These are phyloP conservation scores for Rhagoletis pomonella DNA, from an alignment of 1,140 invertebrate species.

Conservation along the genomic window DNA sequence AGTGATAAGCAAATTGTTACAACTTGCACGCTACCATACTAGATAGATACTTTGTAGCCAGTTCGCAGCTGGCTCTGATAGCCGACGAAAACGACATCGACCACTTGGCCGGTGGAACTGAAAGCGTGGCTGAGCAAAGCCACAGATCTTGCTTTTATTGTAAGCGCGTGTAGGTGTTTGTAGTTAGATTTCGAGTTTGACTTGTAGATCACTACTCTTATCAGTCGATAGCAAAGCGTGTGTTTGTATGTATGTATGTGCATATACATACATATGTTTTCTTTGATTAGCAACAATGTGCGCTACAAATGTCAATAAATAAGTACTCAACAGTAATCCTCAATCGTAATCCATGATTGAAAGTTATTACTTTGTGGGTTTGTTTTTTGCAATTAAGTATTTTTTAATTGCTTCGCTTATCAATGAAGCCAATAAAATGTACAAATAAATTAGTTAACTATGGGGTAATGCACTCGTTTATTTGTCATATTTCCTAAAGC, in stretches of 20 bases:
- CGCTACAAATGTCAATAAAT: background rate
- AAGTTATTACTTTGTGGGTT: background rate
- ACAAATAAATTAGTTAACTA: background rate
- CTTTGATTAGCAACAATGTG: background rate
- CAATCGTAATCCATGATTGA: background rate
- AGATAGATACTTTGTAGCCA: too few relatives aligned
- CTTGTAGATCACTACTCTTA: background rate
- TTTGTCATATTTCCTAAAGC: background rate
- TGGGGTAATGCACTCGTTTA: background rate
- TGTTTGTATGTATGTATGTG: background rate
- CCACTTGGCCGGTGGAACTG: background rate
- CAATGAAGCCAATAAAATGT: slow-evolving; percentile 1
- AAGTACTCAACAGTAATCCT: background rate
- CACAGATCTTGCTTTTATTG: background rate
- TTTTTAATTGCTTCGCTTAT: background rate
- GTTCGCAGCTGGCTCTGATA: too few relatives aligned
- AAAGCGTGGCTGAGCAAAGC: background rate
- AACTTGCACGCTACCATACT: background rate
- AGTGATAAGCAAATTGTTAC: slow-evolving; percentile 11
- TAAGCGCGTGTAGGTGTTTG: background rate
- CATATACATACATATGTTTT: background rate
- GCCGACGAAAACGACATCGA: too few relatives aligned
- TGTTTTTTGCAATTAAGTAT: background rate
- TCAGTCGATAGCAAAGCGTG: background rate
- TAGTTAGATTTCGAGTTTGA: too few relatives aligned